These are phyloP conservation scores for Microcebus jonahi DNA, from an alignment of 2,113 vertebrate species.

Conservation along the genomic window DNA sequence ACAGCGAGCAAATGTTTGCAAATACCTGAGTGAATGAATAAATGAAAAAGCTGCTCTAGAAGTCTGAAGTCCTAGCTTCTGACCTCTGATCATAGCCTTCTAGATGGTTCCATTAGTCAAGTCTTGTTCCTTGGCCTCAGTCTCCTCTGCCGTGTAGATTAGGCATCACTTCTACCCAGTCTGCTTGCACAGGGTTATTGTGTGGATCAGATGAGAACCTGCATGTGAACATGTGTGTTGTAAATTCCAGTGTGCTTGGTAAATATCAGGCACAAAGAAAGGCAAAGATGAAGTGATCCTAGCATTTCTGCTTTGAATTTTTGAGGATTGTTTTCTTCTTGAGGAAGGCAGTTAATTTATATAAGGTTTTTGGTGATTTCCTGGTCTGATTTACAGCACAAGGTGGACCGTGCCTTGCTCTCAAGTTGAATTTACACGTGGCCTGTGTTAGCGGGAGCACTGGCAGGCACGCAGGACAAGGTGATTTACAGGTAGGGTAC, in stretches of 20 bases:
- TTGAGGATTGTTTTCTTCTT: background rate
- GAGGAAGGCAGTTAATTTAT: constrained; percentile 39
- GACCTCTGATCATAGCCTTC: background rate
- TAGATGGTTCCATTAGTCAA: background rate
- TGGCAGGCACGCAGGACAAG: background rate
- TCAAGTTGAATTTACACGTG: constrained; percentile 38
- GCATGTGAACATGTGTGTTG: background rate
- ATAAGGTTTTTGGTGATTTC: constrained; percentile 19
- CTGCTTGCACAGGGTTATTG: background rate
- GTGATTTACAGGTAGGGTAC: background rate
- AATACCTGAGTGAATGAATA: background rate
- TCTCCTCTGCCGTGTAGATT: background rate
- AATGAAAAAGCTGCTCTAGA: background rate
- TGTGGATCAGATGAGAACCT: background rate
- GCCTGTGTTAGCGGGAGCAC: background rate
- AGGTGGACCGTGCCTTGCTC: background rate
- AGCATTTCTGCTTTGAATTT: constrained; percentile 30
- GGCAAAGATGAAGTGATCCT: background rate
- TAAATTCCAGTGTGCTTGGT: background rate
- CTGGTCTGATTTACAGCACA: constrained; percentile 28
- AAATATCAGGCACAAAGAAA: background rate
- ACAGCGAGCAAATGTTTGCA: background rate
- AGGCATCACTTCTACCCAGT: background rate
- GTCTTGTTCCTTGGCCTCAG: background rate
- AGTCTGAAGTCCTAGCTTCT: background rate